These are phyloP conservation scores for Anser brachyrhynchus DNA, from an alignment of 2,113 vertebrate species.

Conservation along the genomic window DNA sequence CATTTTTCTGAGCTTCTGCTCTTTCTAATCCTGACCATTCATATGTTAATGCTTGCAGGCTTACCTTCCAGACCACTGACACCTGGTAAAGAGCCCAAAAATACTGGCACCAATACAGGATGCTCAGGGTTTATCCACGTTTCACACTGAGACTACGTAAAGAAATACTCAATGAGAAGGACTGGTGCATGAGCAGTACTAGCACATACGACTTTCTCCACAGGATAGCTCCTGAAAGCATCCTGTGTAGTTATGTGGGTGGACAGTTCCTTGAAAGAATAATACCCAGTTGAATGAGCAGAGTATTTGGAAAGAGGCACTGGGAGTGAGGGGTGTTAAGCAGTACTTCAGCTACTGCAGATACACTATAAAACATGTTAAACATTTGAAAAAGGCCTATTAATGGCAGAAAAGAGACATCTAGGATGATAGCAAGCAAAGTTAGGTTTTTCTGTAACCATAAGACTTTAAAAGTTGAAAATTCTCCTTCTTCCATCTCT, in stretches of 20 bases:
- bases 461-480: background rate
- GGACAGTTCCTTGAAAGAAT: constrained; percentile 37
- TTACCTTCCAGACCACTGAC: background rate
- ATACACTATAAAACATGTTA: background rate
- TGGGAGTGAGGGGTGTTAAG: background rate
- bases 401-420: background rate
- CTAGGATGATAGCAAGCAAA: background rate
- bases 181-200: background rate
- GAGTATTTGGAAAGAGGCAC: background rate
- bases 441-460: background rate
- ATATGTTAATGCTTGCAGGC: background rate
- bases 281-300: background rate
- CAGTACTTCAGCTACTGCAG: background rate
- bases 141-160: background rate
- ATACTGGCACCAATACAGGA: background rate
- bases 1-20: background rate
- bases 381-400: background rate
- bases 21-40: background rate
- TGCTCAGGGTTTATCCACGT: background rate
- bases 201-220: background rate
- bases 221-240: background rate
- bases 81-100: background rate
- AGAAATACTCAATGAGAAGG: background rate
- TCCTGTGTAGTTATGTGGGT: background rate
- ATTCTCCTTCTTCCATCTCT: background rate